These are phyloP conservation scores for Tenthredo scrophulariae DNA, from an alignment of 2,888 invertebrate species.

Conservation along the genomic window DNA sequence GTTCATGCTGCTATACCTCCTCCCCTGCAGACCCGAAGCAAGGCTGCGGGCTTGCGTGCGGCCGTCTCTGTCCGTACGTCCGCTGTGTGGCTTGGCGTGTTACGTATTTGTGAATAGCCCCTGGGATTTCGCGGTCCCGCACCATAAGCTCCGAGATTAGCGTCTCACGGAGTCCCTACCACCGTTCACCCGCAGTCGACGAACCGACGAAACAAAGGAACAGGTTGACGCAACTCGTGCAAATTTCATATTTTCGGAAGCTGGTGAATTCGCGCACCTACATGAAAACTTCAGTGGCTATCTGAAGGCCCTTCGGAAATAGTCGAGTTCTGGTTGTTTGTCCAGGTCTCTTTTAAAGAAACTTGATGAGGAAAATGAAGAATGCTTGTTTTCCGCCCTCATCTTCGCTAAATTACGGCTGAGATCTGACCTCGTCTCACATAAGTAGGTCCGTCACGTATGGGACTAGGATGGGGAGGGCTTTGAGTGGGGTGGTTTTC, in stretches of 20 bases:
- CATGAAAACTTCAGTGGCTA: neutral
- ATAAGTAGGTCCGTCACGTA: constrained; percentile 69
- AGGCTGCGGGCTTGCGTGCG: constrained; percentile 61
- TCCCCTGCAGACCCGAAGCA: neutral
- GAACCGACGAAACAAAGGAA: constrained; percentile 64
- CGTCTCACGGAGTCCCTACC: constrained; percentile 54
- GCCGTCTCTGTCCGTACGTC: constrained; percentile 54
- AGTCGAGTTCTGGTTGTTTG: neutral
- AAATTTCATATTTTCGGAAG: neutral
- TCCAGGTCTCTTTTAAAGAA: constrained; percentile 1
- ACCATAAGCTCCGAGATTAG: constrained; percentile 69
- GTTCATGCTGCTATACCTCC: constrained; percentile 12
- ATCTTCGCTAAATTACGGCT: neutral
- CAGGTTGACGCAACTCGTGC: constrained; percentile 32
- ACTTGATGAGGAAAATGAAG: neutral
- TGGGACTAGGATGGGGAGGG: constrained; percentile 60
- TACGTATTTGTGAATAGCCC: constrained; percentile 68
- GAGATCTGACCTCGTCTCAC: constrained; percentile 43
- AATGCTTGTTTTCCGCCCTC: neutral
- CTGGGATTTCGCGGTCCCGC: constrained; percentile 68
- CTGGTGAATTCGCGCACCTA: neutral
- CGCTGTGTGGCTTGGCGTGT: constrained; percentile 59
- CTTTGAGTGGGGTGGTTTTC: constrained; percentile 57
- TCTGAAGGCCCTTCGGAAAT: neutral
- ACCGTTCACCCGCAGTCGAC: constrained; percentile 54